Base-by-base conservation (phyloP, 2,888 invertebrate species). In the Melinopterus prodromus region DNA sequence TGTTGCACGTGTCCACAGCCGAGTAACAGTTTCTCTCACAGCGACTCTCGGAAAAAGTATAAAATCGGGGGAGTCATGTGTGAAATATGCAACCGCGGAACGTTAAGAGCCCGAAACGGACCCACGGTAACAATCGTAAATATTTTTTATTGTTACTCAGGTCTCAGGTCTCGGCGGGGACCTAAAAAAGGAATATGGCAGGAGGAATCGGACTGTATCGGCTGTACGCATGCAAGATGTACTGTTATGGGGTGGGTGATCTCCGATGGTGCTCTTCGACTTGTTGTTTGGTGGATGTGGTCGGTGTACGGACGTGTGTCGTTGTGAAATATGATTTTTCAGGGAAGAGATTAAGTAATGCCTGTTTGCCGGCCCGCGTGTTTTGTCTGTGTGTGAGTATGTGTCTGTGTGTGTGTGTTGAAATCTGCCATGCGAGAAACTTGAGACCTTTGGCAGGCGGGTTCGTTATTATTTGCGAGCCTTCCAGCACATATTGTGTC, bases 1-100 rank as follows among this genome's bases (percentile, higher is more conserved):
- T 53, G 53, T 2, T 53, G 53, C 53, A 53, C 53, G 53, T 53
- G 53, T 53, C 53, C 53, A 12, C 53, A 7, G 53, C 53, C 12
- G 53, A 53, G 53, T 53, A 53, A 53, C 53, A 53, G 53, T 53
- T 53, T 12, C 53, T 53, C 53, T 53, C 9, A 6, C 26, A 26
- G 12, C 53, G 53, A 53, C 53, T 53, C 53, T 53, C 53, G 53
- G 53, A 53, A 53, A 53, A 53, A 53, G 53, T 53, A 53, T 53
- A 53, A 53, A 53, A 53, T 53, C 53, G 53, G 53, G 53, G 53
- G 53, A 53, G 53, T 53, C 53, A 53, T 53, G 53, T 53, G 53
- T 53, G 53, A 53, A 53, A 53, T 53, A 53, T 53, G 53, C 53
- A 53, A 53, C 53, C 53, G 53, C 53, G 53, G 53, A 53, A 53